Percentiles rank a stretch among this genome's conserved stretches.
phyloP scores from a whole-genome alignment of 2,113 vertebrate genomes.

The Sapayoa aenigma region DNA sequence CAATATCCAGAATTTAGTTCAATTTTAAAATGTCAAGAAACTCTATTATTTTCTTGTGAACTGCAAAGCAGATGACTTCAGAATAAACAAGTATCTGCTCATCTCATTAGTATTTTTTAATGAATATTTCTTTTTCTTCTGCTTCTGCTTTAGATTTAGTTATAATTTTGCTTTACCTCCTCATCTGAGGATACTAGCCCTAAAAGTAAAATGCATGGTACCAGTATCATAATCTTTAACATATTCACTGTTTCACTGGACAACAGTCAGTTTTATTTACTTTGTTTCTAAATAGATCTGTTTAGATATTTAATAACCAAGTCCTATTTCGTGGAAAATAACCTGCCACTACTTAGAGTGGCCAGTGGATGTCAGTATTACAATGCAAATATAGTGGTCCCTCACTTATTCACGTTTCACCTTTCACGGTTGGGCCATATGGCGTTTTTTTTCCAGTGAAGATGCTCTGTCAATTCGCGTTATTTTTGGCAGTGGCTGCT shows the following conservation, averaged over 20 bases:
- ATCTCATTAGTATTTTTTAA: neutral
- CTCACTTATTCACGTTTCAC: too few relatives aligned
- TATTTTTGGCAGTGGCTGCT: too few relatives aligned
- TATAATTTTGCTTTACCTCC: neutral
- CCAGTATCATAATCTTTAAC: neutral
- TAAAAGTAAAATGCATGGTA: neutral
- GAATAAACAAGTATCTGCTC: neutral
- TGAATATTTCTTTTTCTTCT: neutral
- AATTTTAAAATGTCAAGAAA: neutral
- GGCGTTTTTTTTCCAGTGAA: too few relatives aligned
- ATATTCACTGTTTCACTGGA: neutral
- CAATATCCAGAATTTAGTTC: neutral
- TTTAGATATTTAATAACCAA: neutral
- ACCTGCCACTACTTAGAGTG: neutral
- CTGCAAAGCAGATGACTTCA: neutral
- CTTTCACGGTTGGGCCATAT: too few relatives aligned
- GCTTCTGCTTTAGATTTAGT: neutral
- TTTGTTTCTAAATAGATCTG: neutral
- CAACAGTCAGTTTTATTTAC: neutral
- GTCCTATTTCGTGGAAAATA: neutral
- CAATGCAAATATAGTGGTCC: conserved; percentile 5
- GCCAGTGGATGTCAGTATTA: conserved; percentile 52
- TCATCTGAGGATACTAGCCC: neutral
- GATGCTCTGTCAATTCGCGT: too few relatives aligned
- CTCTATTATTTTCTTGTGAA: neutral